Evolutionary conservation across 2,113 vertebrate genomes (phyloP).

Genomic region (Micromys minutus): DNA sequence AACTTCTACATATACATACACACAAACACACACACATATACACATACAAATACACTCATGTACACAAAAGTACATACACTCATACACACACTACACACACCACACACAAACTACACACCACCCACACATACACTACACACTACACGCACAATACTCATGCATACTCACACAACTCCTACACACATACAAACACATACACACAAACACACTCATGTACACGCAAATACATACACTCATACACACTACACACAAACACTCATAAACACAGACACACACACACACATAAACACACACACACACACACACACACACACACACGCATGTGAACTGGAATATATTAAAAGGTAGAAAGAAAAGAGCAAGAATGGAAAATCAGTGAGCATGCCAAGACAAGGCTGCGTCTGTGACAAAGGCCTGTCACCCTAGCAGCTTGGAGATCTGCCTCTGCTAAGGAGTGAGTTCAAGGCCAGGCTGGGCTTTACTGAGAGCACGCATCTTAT

Average conservation of each 20-base stretch:
- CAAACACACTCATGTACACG: neutral
- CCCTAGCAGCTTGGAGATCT: neutral
- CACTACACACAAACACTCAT: neutral
- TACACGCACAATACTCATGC: neutral
- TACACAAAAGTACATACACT: neutral
- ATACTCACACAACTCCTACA: neutral
- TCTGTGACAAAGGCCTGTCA: neutral
- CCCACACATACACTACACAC: rapidly evolving
- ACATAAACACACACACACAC: neutral
- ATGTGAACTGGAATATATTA: neutral
- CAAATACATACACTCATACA: neutral
- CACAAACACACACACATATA: neutral
- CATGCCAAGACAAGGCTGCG: neutral
- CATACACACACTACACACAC: neutral
- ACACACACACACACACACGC: no score
- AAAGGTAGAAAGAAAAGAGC: neutral
- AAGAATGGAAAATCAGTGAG: neutral
- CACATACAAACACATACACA: neutral
- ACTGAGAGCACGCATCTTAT: neutral
- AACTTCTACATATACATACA: neutral
- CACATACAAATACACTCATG: neutral
- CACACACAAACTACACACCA: neutral
- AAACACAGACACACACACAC: neutral
- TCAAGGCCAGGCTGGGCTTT: neutral
- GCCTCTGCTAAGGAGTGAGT: neutral